Percentiles rank a stretch among this genome's conserved stretches.
Conservation (phyloP, 2,797 vertebrate genomes). For the Characodon lateralis region DNA sequence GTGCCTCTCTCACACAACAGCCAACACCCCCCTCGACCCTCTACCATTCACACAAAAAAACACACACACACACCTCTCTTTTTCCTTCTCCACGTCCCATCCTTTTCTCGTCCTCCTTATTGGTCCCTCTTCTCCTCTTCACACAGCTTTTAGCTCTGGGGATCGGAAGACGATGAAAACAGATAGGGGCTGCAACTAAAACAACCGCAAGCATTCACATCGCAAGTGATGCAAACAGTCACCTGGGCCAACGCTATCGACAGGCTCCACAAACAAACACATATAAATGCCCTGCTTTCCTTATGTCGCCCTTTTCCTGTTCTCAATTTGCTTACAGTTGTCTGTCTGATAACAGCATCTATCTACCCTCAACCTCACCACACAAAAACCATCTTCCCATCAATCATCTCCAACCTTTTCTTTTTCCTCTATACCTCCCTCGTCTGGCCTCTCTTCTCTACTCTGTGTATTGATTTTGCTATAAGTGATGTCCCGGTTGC, state of each 20-base stretch:
- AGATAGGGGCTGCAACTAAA: constrained; percentile 51
- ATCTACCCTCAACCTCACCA: constrained; percentile 21
- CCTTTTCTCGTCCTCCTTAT: neutral
- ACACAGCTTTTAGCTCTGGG: constrained; percentile 54
- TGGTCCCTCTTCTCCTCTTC: constrained; percentile 38
- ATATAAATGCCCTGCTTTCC: constrained; percentile 18
- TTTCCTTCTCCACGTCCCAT: neutral
- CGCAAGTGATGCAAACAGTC: constrained; percentile 33
- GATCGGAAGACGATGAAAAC: constrained; percentile 54
- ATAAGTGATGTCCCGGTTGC: constrained; percentile 83
- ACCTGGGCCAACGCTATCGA: constrained; percentile 49
- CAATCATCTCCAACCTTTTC: constrained; percentile 34
- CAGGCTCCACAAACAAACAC: constrained; percentile 49
- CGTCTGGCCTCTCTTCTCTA: constrained; percentile 46
- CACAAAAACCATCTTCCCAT: neutral
- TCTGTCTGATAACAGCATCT: constrained; percentile 45
- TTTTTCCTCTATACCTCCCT: constrained; percentile 36
- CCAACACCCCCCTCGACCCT: constrained; percentile 19
- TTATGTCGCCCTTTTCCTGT: constrained; percentile 18
- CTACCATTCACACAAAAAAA: neutral
- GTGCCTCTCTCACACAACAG: constrained; percentile 77
- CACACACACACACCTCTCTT: neutral
- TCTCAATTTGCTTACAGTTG: constrained; percentile 21
- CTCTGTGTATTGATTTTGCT: constrained; percentile 85
- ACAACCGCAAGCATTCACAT: constrained; percentile 55